phyloP scores from a whole-genome alignment of 2,888 invertebrate genomes.

The Hanleya hanleyi region DNA sequence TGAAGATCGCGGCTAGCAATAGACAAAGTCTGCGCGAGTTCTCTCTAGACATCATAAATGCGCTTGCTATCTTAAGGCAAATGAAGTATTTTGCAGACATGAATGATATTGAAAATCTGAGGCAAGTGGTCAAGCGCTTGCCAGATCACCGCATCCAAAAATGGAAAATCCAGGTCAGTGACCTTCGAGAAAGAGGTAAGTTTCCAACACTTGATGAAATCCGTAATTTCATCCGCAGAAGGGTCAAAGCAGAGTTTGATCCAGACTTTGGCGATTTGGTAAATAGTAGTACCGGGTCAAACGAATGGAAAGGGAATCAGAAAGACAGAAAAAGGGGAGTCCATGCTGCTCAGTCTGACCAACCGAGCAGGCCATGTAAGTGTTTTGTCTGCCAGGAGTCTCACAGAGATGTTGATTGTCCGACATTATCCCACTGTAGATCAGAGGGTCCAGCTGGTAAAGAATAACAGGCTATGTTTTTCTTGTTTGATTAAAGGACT shows the following conservation, averaged over 20 bases:
- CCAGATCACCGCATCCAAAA: conserved; percentile 11
- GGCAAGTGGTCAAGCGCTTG: conserved; percentile 7
- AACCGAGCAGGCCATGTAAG: not conserved
- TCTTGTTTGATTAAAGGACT: not conserved
- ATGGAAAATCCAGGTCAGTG: conserved; percentile 5
- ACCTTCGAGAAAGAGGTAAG: conserved; percentile 14
- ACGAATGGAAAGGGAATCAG: not conserved
- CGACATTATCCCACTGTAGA: not conserved
- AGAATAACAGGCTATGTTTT: conserved; percentile 15
- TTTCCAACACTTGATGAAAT: conserved; percentile 1
- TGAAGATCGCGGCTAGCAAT: not conserved
- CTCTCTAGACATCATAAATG: conserved; percentile 13
- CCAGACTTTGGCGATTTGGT: conserved; percentile 20
- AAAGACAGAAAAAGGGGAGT: not conserved
- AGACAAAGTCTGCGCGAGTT: conserved; percentile 8
- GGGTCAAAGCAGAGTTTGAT: conserved; percentile 17
- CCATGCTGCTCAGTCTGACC: not conserved
- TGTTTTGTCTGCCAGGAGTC: not conserved
- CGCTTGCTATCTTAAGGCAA: conserved; percentile 4
- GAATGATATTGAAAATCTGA: not conserved
- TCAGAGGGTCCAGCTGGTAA: not conserved
- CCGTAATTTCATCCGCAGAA: conserved; percentile 8
- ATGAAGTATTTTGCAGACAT: not conserved
- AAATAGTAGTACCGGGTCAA: not conserved
- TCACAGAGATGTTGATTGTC: conserved; percentile 14